A percentile compares a stretch with the other conserved stretches of the same genome.
phyloP scores from a whole-genome alignment of 2,888 invertebrate species.

The Ptilodon capucinus region DNA sequence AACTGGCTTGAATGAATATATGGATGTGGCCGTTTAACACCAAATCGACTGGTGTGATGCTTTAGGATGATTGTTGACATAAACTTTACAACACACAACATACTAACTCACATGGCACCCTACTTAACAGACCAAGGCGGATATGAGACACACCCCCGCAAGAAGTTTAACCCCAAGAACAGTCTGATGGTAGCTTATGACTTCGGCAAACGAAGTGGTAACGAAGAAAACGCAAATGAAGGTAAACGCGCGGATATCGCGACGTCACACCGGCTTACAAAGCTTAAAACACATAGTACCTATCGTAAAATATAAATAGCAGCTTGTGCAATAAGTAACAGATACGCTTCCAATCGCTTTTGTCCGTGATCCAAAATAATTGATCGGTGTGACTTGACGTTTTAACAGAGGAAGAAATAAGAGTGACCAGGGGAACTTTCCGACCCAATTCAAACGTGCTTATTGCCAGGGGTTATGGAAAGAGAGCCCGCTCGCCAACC shows the following conservation, averaged over 20 bases:
- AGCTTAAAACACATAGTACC: conserved; percentile 9
- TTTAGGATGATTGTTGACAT: conserved; percentile 14
- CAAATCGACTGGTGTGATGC: conserved; percentile 25
- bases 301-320: background rate
- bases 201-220: conserved; percentile 70
- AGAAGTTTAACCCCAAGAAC: conserved; percentile 62
- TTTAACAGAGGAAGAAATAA: conserved; percentile 70
- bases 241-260: conserved; percentile 49
- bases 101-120: conserved; percentile 10
- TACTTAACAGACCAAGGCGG: conserved; percentile 40
- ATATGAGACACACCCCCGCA: conserved; percentile 42
- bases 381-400: conserved; percentile 41
- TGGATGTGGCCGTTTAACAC: conserved; percentile 14
- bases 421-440: conserved; percentile 67
- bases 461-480: conserved; percentile 71
- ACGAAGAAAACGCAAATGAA: conserved; percentile 58
- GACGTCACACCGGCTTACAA: conserved; percentile 18
- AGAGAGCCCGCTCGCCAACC: conserved; percentile 36
- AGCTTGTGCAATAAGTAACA: conserved; percentile 25
- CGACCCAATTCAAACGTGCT: conserved; percentile 67
- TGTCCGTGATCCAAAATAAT: conserved; percentile 20
- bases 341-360: conserved; percentile 26
- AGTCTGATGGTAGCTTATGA: conserved; percentile 61
- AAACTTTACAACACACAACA: conserved; percentile 3
- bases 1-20: no score